Evolutionary conservation across 2,113 vertebrate genomes (phyloP).

Genomic region (Osmerus mordax): DNA sequence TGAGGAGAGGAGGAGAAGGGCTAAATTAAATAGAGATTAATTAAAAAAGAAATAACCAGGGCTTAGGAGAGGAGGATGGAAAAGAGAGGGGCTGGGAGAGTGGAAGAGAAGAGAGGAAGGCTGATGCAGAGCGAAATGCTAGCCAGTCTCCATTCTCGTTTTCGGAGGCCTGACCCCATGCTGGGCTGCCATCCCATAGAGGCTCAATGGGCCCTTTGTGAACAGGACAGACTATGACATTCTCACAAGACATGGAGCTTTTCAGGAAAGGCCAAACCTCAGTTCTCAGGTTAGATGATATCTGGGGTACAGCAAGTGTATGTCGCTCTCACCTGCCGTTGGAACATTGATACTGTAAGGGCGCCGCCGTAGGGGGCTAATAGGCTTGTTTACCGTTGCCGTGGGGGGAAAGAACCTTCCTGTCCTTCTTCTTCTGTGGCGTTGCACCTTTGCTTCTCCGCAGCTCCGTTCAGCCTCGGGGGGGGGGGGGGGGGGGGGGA

Average conservation of each 20-base stretch:
- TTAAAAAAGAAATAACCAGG: too few species aligned
- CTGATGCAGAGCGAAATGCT: slow-evolving; percentile 55
- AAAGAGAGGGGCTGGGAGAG: too few species aligned
- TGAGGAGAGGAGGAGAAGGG: neutral
- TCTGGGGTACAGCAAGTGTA: slow-evolving; percentile 52
- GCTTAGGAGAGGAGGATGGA: too few species aligned
- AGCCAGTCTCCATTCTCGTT: slow-evolving; percentile 20
- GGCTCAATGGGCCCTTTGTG: slow-evolving; percentile 67
- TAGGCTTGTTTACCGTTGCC: neutral
- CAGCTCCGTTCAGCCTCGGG: too few species aligned
- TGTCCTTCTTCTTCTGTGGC: too few species aligned
- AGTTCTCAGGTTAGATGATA: slow-evolving; percentile 57
- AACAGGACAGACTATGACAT: slow-evolving; percentile 44
- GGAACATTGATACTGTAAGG: slow-evolving; percentile 14
- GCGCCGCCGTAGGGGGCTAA: neutral
- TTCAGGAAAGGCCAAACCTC: slow-evolving; percentile 34
- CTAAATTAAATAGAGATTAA: too few species aligned
- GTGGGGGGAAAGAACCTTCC: neutral
- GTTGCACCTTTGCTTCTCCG: too few species aligned
- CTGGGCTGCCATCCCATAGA: slow-evolving; percentile 32
- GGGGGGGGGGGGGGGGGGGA: too few species aligned
- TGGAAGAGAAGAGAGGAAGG: neutral
- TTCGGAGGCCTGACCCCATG: slow-evolving; percentile 30
- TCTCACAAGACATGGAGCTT: slow-evolving; percentile 52
- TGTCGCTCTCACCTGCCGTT: slow-evolving; percentile 32